Conservation (phyloP, 2,888 invertebrate genomes). For the Cephonodes hylas region DNA sequence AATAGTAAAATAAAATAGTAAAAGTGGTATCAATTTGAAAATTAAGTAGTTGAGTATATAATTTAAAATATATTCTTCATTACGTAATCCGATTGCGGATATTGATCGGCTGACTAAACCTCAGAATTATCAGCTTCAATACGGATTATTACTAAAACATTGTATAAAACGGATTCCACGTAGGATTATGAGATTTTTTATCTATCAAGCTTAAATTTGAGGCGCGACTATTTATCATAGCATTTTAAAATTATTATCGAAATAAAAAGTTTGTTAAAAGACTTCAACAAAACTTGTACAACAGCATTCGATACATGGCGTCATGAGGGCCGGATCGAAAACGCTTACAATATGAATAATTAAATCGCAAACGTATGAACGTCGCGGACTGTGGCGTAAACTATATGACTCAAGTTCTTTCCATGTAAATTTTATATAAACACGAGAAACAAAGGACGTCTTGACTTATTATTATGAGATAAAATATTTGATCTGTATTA, state of each 20-base stretch:
- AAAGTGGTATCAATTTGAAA: too few species aligned
- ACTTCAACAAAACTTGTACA: background rate
- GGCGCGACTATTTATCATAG: background rate
- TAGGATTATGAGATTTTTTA: background rate
- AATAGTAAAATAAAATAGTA: too few species aligned
- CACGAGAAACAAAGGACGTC: background rate
- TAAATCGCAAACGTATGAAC: background rate
- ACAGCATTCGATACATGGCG: background rate
- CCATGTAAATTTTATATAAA: background rate
- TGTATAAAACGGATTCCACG: background rate
- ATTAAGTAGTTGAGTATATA: too few species aligned
- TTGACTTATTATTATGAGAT: background rate
- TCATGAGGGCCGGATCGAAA: background rate
- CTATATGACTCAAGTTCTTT: background rate
- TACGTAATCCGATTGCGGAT: too few species aligned
- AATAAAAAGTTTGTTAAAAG: background rate
- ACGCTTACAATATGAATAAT: conserved; percentile 1
- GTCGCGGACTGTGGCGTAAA: background rate
- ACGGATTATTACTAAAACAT: background rate
- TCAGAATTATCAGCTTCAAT: background rate
- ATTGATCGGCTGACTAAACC: background rate
- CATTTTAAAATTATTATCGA: background rate
- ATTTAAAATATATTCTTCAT: too few species aligned
- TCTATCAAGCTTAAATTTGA: background rate
- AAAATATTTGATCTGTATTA: too few species aligned